These are phyloP conservation scores for Herpailurus yagouaroundi DNA, from an alignment of 2,113 vertebrate genomes.

Conservation along the genomic window DNA sequence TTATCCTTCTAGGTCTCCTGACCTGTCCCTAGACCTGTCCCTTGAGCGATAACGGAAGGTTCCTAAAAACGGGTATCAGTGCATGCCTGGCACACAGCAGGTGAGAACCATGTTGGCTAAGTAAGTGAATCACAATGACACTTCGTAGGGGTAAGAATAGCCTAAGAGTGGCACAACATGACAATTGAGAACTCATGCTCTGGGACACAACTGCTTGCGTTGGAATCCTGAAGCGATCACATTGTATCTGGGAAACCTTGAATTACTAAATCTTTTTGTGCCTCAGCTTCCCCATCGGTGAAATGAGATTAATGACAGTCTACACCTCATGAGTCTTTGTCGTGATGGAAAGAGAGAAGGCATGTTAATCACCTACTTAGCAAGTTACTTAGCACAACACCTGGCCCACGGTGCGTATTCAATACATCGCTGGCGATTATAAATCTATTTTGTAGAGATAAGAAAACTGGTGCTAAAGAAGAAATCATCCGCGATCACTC, in stretches of 20 bases:
- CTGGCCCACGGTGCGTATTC: not conserved
- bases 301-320: not conserved
- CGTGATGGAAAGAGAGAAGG: not conserved
- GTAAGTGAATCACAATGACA: not conserved
- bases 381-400: not conserved
- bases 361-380: not conserved
- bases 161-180: not conserved
- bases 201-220: not conserved
- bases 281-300: not conserved
- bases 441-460: not conserved
- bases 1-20: not conserved
- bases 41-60: not conserved
- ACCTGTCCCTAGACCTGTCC: not conserved
- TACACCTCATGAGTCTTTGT: not conserved
- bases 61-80: not conserved
- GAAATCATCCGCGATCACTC: not conserved
- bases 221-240: not conserved
- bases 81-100: not conserved
- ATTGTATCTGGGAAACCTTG: not conserved
- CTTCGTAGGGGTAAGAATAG: not conserved
- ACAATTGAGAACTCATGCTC: not conserved
- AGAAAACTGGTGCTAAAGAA: conserved; percentile 1
- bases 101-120: not conserved
- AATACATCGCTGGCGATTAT: not conserved
- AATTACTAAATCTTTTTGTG: not conserved